Percentiles rank a stretch among this genome's conserved stretches.
These are phyloP conservation scores for Caenorhabditis remanei DNA, from an alignment of 1,140 invertebrate genomes.

Conservation along the genomic window DNA sequence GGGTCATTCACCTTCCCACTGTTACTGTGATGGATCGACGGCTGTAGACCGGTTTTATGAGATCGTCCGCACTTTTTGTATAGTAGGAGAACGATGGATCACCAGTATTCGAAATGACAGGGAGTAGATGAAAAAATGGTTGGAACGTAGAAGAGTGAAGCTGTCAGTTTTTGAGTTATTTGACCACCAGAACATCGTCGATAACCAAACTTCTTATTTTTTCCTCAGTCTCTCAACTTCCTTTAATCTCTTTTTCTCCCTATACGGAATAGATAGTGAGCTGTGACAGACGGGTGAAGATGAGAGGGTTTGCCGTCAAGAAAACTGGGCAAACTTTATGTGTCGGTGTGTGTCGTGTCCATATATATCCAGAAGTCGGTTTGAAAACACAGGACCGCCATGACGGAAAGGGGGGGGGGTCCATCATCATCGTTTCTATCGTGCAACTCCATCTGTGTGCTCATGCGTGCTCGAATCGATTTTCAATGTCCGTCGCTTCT, in stretches of 20 bases:
- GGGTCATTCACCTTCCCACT: not conserved
- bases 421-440: constrained; percentile 50
- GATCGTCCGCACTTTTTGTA: too few species aligned
- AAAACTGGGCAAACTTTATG: constrained; percentile 23
- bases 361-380: constrained; percentile 41
- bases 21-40: not conserved
- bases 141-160: not conserved
- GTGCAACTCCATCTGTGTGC: constrained; percentile 54
- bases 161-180: constrained; percentile 19
- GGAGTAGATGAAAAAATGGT: constrained; percentile 3
- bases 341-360: constrained; percentile 32
- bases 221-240: not conserved
- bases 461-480: constrained; percentile 51
- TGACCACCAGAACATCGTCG: not conserved
- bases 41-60: too few species aligned
- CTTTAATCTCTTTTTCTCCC: not conserved
- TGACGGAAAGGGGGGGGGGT: not conserved
- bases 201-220: not conserved
- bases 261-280: constrained; percentile 34
- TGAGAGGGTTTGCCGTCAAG: constrained; percentile 5
- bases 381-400: constrained; percentile 28
- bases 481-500: constrained; percentile 54
- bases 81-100: not conserved
- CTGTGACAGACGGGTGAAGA: constrained; percentile 34
- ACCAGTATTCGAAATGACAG: not conserved